These are phyloP conservation scores for Drosophila anomelani DNA, from an alignment of 2,888 invertebrate species.

Conservation along the genomic window DNA sequence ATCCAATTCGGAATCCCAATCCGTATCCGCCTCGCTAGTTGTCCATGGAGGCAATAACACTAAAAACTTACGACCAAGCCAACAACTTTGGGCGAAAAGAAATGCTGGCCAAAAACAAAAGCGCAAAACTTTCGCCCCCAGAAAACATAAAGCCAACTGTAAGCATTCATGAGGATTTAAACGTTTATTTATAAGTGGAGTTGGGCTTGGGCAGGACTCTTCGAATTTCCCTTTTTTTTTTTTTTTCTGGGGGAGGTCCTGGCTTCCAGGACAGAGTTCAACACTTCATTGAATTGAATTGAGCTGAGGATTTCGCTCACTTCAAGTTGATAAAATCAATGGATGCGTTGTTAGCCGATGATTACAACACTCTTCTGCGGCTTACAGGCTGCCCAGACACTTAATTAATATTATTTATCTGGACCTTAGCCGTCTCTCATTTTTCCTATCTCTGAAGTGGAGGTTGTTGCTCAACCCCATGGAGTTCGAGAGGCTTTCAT, in stretches of 20 bases:
- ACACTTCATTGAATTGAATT: slow-evolving; percentile 75
- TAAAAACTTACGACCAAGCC: slow-evolving; percentile 82
- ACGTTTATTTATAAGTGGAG: slow-evolving; percentile 78
- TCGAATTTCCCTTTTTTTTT: not conserved
- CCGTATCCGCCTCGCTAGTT: slow-evolving; percentile 63
- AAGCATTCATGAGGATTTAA: slow-evolving; percentile 81
- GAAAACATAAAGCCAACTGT: slow-evolving; percentile 76
- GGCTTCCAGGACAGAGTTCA: slow-evolving; percentile 55
- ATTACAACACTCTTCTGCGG: slow-evolving; percentile 48
- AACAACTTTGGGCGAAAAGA: slow-evolving; percentile 48
- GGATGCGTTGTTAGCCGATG: slow-evolving; percentile 46
- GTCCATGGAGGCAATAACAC: slow-evolving; percentile 74
- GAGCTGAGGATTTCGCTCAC: slow-evolving; percentile 23
- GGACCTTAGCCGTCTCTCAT: slow-evolving; percentile 2
- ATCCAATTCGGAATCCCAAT: slow-evolving; percentile 38
- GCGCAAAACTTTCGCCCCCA: slow-evolving; percentile 63
- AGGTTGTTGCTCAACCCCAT: slow-evolving; percentile 39
- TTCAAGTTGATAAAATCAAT: slow-evolving; percentile 55
- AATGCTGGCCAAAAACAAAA: slow-evolving; percentile 74
- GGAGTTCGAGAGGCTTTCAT: slow-evolving; percentile 39
- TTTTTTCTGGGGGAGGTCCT: slow-evolving; percentile 36
- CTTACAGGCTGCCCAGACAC: slow-evolving; percentile 45
- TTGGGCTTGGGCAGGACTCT: slow-evolving; percentile 8
- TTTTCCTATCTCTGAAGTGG: slow-evolving; percentile 5
- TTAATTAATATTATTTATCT: slow-evolving; percentile 63